phyloP scores from a whole-genome alignment of 2,113 vertebrate genomes.

The Microcebus jonahi region DNA sequence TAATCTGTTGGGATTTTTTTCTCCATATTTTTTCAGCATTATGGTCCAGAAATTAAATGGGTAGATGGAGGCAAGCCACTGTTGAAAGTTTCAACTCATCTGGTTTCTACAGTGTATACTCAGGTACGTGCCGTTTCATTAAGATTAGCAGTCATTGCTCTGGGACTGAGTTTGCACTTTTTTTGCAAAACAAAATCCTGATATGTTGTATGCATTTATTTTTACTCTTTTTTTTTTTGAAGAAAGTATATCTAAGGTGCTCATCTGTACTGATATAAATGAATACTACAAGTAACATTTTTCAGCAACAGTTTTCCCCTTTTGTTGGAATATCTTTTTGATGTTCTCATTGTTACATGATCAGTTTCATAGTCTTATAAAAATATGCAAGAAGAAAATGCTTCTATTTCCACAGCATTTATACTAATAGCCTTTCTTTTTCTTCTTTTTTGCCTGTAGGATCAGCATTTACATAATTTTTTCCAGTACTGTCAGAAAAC shows the following conservation, averaged over 20 bases:
- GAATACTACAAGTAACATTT: not conserved
- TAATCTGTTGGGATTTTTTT: not conserved
- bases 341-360: conserved; percentile 5
- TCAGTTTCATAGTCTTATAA: conserved; percentile 13
- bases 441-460: conserved; percentile 84
- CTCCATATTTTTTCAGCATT: conserved; percentile 87
- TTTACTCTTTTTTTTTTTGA: not conserved
- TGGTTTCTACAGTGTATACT: conserved; percentile 97
- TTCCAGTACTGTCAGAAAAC: conserved; percentile 96
- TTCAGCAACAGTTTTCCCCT: not conserved
- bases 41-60: conserved; percentile 96
- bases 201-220: not conserved
- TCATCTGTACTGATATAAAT: not conserved
- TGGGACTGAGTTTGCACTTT: not conserved
- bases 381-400: not conserved
- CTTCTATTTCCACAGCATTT: not conserved
- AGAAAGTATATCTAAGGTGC: not conserved
- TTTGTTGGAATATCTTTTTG: not conserved
- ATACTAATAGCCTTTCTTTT: conserved; percentile 42
- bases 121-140: conserved; percentile 87
- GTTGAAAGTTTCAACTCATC: conserved; percentile 94
- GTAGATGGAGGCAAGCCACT: conserved; percentile 96
- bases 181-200: not conserved
- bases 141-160: not conserved
- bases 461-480: conserved; percentile 99